A percentile compares a stretch with the other conserved stretches of the same genome.
Evolutionary conservation across 2,797 vertebrate species (phyloP).

Genomic region (Eidolon dupreanum): DNA sequence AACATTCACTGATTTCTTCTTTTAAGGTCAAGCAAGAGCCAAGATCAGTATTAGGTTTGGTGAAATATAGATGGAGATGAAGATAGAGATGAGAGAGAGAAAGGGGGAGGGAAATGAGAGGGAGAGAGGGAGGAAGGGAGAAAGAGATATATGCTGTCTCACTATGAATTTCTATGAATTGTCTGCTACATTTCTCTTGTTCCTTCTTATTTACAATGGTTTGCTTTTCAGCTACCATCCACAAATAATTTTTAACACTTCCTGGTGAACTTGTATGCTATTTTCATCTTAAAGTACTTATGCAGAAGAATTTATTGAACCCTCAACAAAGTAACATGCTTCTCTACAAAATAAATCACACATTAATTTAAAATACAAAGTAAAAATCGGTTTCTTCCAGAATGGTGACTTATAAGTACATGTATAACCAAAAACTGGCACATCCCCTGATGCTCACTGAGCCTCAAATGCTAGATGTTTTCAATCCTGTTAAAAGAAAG

Average conservation of each 20-base stretch:
- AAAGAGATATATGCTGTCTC: background rate
- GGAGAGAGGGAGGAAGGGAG: background rate
- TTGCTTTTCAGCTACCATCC: background rate
- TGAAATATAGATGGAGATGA: background rate
- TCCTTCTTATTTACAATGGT: background rate
- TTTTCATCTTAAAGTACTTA: background rate
- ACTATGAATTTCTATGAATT: background rate
- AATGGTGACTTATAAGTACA: background rate
- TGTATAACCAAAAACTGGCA: background rate
- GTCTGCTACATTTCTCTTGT: background rate
- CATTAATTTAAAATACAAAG: slow-evolving; percentile 18
- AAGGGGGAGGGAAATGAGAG: background rate
- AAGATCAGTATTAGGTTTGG: background rate
- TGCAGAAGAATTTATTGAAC: background rate
- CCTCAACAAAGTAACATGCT: background rate
- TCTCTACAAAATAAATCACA: background rate
- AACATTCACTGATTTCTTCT: background rate
- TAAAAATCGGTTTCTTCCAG: background rate
- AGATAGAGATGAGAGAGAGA: background rate
- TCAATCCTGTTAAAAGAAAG: background rate
- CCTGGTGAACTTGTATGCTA: background rate
- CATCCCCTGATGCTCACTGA: background rate
- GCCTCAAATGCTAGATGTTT: background rate
- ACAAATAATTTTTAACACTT: background rate
- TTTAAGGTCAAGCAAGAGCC: background rate